Conservation (phyloP, 2,113 vertebrate genomes). For the Scopus umbretta region DNA sequence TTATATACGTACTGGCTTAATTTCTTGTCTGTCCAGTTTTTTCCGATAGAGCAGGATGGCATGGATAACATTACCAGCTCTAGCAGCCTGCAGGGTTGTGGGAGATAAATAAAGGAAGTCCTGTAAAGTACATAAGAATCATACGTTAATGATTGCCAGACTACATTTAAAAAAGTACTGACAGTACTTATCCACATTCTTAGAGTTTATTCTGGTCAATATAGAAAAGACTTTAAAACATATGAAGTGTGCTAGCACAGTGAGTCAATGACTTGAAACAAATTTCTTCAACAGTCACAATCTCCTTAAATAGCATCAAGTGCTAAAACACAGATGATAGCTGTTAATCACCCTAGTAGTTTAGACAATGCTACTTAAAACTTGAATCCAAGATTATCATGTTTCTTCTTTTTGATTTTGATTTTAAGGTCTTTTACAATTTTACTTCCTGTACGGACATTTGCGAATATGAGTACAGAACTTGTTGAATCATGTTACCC, state of each 20-base stretch:
- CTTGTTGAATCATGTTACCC: not conserved
- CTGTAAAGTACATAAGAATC: constrained; percentile 49
- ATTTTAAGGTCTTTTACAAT: not conserved
- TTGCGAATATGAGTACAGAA: not conserved
- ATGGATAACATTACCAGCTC: constrained; percentile 92
- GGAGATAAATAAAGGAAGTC: constrained; percentile 87
- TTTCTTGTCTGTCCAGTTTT: constrained; percentile 91
- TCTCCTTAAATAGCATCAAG: not conserved
- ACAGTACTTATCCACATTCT: fast-evolving
- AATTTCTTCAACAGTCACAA: not conserved
- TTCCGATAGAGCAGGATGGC: constrained; percentile 89
- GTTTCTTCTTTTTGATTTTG: not conserved
- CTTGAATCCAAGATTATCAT: not conserved
- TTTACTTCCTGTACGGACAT: not conserved
- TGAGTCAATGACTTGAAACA: not conserved
- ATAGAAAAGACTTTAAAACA: not conserved
- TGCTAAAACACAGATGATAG: not conserved
- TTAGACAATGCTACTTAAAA: not conserved
- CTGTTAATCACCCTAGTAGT: not conserved
- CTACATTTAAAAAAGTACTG: not conserved
- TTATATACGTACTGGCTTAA: constrained; percentile 85
- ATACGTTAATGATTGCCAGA: not conserved
- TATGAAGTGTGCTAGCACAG: not conserved
- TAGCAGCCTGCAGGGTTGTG: constrained; percentile 85
- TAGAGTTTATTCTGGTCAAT: not conserved